phyloP scores from a whole-genome alignment of 64 coral and sea anemone species.

The Anthopleura sola region DNA sequence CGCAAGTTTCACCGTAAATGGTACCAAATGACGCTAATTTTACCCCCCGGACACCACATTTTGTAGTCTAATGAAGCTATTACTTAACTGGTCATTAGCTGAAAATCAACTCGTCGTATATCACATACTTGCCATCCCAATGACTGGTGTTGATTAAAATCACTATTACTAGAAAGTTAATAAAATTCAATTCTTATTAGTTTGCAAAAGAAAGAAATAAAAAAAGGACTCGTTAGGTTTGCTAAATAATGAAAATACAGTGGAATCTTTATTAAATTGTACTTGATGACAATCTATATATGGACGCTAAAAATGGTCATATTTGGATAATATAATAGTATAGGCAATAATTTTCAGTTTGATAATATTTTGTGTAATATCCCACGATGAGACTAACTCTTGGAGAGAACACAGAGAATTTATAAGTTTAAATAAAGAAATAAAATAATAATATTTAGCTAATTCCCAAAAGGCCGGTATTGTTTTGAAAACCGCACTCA shows the following conservation, averaged over 20 bases:
- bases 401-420: no score
- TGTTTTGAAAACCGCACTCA: no score
- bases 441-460: no score
- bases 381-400: no score
- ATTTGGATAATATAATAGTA: not conserved
- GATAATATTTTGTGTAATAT: no score
- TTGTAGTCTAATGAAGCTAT: no score
- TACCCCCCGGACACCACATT: no score
- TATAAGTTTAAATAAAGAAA: no score
- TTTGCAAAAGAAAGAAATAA: not conserved
- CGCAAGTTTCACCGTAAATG: no score
- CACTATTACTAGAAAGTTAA: not conserved
- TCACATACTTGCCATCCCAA: not conserved
- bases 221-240: not conserved
- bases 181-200: not conserved
- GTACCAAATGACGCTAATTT: no score
- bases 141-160: not conserved
- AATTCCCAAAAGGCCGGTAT: no score
- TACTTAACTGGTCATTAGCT: not conserved
- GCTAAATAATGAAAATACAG: not conserved
- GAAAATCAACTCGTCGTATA: not conserved
- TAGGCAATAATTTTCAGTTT: not conserved
- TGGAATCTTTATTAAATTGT: not conserved
- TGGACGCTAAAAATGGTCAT: not conserved
- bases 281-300: not conserved